A percentile compares a stretch with the other conserved stretches of the same genome.
These are phyloP conservation scores for Tachysurus fulvidraco DNA, from an alignment of 2,113 vertebrate genomes.

Conservation along the genomic window DNA sequence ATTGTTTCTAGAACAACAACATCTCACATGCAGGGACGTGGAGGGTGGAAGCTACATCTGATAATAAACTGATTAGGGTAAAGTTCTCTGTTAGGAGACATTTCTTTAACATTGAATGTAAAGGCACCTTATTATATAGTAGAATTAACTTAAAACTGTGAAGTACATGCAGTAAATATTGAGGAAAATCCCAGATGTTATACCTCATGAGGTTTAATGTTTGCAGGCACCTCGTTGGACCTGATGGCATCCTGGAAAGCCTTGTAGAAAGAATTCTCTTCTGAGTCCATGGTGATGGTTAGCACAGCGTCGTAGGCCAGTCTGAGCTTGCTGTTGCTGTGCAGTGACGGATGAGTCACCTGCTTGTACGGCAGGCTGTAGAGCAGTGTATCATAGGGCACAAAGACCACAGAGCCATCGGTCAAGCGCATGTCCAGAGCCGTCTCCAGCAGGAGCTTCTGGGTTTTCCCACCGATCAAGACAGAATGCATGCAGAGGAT, in stretches of 20 bases:
- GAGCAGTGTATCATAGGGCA: slow-evolving; percentile 77
- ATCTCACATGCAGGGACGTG: neutral
- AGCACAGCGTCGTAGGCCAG: slow-evolving; percentile 77
- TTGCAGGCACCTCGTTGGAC: slow-evolving; percentile 64
- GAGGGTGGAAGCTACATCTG: neutral
- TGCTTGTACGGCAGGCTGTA: slow-evolving; percentile 77
- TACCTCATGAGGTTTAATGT: slow-evolving; percentile 68
- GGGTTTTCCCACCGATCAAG: slow-evolving; percentile 70
- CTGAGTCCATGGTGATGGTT: slow-evolving; percentile 74
- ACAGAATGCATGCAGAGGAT: slow-evolving; percentile 81
- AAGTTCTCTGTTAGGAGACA: neutral
- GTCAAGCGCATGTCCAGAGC: slow-evolving; percentile 74
- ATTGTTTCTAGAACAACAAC: neutral
- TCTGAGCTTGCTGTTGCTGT: slow-evolving; percentile 70
- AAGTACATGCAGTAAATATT: neutral
- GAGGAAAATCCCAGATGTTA: neutral
- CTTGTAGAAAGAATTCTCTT: slow-evolving; percentile 66
- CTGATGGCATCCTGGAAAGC: slow-evolving; percentile 69
- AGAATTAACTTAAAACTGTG: neutral
- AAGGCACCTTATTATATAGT: neutral
- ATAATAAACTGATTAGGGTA: neutral
- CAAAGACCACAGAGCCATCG: slow-evolving; percentile 71
- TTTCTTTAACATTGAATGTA: neutral
- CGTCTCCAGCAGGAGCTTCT: slow-evolving; percentile 70
- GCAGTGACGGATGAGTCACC: slow-evolving; percentile 62